Conservation (phyloP, 2,888 invertebrate genomes). For the Monopis laevigella region DNA sequence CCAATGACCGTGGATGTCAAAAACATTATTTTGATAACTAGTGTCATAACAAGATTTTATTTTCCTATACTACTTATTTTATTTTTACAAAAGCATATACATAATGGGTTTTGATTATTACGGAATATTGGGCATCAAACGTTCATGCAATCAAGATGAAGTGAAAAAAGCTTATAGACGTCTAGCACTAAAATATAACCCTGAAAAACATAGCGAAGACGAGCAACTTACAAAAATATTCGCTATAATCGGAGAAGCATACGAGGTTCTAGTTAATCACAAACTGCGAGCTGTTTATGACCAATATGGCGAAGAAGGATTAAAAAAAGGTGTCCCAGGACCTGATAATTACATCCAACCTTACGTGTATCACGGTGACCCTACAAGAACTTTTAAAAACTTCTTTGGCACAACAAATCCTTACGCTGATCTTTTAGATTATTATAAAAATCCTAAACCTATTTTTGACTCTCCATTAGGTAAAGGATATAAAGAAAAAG, state of each 20-base stretch:
- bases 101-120: conserved; percentile 81
- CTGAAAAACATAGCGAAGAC: conserved; percentile 58
- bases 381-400: conserved; percentile 75
- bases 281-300: conserved; percentile 81
- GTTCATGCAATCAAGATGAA: conserved; percentile 71
- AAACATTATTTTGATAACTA: too few relatives aligned
- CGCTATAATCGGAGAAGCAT: conserved; percentile 77
- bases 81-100: too few relatives aligned
- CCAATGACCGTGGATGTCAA: too few relatives aligned
- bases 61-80: too few relatives aligned
- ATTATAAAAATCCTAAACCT: conserved; percentile 69
- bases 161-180: conserved; percentile 75
- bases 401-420: conserved; percentile 88
- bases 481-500: conserved; percentile 71
- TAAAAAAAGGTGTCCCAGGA: conserved; percentile 81
- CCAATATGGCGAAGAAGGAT: conserved; percentile 88
- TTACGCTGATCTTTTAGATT: conserved; percentile 79
- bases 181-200: conserved; percentile 67
- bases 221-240: conserved; percentile 65
- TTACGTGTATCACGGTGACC: conserved; percentile 84
- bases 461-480: conserved; percentile 68
- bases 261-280: conserved; percentile 77
- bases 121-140: conserved; percentile 74
- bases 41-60: too few relatives aligned
- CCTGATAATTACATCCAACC: conserved; percentile 75